phyloP scores from a whole-genome alignment of 2,888 invertebrate species.

The Meteorus colon region DNA sequence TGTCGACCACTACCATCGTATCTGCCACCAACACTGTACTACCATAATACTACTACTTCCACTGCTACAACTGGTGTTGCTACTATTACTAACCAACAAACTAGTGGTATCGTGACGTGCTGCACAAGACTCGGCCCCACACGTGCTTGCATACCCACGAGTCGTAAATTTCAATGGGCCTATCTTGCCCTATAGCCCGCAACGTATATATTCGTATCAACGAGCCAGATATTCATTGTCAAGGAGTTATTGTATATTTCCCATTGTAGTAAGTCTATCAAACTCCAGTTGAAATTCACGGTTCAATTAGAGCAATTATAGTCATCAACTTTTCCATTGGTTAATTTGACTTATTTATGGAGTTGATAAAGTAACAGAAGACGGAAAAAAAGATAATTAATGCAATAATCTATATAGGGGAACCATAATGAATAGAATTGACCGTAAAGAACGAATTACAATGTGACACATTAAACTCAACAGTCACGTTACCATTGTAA shows the following conservation, averaged over 20 bases:
- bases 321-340: no score
- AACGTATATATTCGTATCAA: not conserved
- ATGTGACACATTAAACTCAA: not conserved
- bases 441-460: not conserved
- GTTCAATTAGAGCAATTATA: not conserved
- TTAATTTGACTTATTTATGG: no score
- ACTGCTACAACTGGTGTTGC: not conserved
- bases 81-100: not conserved
- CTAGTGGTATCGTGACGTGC: constrained; percentile 14
- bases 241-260: constrained; percentile 21
- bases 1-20: constrained; percentile 22
- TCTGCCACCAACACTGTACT: not conserved
- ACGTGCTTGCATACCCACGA: constrained; percentile 35
- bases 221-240: constrained; percentile 21
- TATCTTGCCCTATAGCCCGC: constrained; percentile 13
- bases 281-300: not conserved
- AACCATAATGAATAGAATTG: no score
- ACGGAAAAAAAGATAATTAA: no score
- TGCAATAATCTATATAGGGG: no score
- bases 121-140: constrained; percentile 14
- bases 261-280: constrained; percentile 13
- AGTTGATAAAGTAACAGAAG: no score
- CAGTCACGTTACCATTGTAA: constrained; percentile 8
- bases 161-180: constrained; percentile 32
- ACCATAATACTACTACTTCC: not conserved